These are phyloP conservation scores for Tinamus major DNA, from an alignment of 2,797 vertebrate species.

Conservation along the genomic window DNA sequence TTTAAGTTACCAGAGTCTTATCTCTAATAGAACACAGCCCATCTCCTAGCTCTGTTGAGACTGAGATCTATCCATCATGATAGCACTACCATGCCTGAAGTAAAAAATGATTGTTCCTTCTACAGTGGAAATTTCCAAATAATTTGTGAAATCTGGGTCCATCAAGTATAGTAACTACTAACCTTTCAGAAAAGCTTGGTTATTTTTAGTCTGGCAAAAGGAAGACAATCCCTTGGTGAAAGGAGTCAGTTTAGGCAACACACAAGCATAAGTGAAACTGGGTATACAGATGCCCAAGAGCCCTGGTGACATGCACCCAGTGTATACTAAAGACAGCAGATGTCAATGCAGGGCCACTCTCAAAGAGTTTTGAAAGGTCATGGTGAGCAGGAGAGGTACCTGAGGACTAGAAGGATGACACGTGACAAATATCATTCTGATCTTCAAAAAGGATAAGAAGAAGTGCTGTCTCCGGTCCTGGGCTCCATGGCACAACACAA, in stretches of 20 bases:
- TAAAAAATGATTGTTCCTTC: not conserved
- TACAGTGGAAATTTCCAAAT: not conserved
- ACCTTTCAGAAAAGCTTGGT: not conserved
- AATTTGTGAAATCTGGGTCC: not conserved
- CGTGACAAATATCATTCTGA: not conserved
- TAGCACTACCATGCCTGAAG: not conserved
- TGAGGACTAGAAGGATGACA: not conserved
- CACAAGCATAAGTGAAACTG: not conserved
- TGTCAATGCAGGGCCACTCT: not conserved
- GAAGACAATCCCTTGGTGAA: not conserved
- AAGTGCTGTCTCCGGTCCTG: not conserved
- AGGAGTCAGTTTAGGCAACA: not conserved
- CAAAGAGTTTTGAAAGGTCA: not conserved
- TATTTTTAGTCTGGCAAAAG: not conserved
- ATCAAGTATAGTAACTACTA: not conserved
- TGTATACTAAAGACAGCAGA: not conserved
- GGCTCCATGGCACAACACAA: not conserved
- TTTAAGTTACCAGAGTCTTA: not conserved
- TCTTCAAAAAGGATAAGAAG: not conserved
- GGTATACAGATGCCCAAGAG: no score
- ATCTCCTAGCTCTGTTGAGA: not conserved
- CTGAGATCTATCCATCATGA: not conserved
- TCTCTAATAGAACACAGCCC: not conserved
- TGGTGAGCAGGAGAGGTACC: not conserved
- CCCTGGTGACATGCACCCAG: not conserved